phyloP scores from a whole-genome alignment of 2,888 invertebrate species.

The Bombylius discolor region DNA sequence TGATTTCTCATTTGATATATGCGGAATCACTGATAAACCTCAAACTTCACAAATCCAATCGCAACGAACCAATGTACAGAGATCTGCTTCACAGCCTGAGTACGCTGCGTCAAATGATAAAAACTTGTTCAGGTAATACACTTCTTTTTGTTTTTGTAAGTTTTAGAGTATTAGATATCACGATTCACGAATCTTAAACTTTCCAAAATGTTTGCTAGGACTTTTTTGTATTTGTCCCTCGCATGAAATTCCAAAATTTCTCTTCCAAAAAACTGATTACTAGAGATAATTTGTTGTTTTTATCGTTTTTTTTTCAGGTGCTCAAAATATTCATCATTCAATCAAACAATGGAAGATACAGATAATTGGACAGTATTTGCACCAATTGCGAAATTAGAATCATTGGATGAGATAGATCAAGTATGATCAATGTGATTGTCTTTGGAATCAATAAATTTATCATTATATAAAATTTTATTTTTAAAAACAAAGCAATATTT shows the following conservation, averaged over 20 bases:
- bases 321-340: constrained; percentile 26
- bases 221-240: background rate
- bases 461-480: background rate
- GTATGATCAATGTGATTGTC: constrained; percentile 22
- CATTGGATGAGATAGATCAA: constrained; percentile 48
- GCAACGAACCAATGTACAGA: constrained; percentile 23
- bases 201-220: too few relatives aligned
- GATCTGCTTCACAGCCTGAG: constrained; percentile 25
- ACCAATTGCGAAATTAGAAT: constrained; percentile 52
- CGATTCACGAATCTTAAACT: too few relatives aligned
- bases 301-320: constrained; percentile 16
- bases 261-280: background rate
- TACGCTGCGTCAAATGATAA: constrained; percentile 21
- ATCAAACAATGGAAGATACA: constrained; percentile 25
- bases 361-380: constrained; percentile 34
- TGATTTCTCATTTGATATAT: constrained; percentile 25
- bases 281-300: background rate
- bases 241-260: too few relatives aligned
- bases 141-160: too few relatives aligned
- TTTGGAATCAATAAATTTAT: background rate
- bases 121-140: constrained; percentile 20
- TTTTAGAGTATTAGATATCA: too few relatives aligned
- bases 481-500: background rate
- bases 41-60: constrained; percentile 15
- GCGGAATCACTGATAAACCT: constrained; percentile 16